These are phyloP conservation scores for Caenorhabditis latens DNA, from an alignment of 1,140 invertebrate species.

Conservation along the genomic window DNA sequence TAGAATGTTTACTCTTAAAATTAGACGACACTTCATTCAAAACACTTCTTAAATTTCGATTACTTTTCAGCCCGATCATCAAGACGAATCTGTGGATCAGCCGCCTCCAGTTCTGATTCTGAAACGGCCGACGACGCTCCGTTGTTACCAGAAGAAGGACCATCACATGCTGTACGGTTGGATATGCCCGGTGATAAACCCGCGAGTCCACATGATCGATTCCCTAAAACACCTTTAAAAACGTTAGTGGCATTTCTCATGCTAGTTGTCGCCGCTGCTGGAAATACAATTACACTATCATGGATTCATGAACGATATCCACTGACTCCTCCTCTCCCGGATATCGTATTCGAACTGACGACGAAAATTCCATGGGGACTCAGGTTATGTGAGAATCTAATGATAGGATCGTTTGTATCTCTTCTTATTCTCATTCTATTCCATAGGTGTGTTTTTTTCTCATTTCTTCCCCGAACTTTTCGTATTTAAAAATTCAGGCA, in stretches of 20 bases:
- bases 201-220: slow-evolving; percentile 52
- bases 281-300: slow-evolving; percentile 33
- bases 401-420: slow-evolving; percentile 57
- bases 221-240: slow-evolving; percentile 49
- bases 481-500: slow-evolving; percentile 7
- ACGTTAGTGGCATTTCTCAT: slow-evolving; percentile 27
- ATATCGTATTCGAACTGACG: slow-evolving; percentile 57
- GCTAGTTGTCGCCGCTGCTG: slow-evolving; percentile 11
- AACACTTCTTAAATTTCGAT: too few relatives aligned
- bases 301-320: slow-evolving; percentile 53
- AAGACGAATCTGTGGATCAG: slow-evolving; percentile 28
- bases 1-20: too few relatives aligned
- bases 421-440: slow-evolving; percentile 61
- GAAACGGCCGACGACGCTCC: slow-evolving; percentile 44
- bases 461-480: background rate
- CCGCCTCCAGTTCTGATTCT: slow-evolving; percentile 39
- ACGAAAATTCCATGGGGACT: slow-evolving; percentile 58
- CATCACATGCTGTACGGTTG: slow-evolving; percentile 50
- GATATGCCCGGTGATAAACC: slow-evolving; percentile 62
- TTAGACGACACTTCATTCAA: too few relatives aligned
- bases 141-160: slow-evolving; percentile 41
- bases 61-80: slow-evolving; percentile 19
- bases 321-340: slow-evolving; percentile 50
- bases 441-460: slow-evolving; percentile 57
- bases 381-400: slow-evolving; percentile 56